Evolutionary conservation across 1,140 invertebrate genomes (phyloP).

Genomic region (Aricia agestis): DNA sequence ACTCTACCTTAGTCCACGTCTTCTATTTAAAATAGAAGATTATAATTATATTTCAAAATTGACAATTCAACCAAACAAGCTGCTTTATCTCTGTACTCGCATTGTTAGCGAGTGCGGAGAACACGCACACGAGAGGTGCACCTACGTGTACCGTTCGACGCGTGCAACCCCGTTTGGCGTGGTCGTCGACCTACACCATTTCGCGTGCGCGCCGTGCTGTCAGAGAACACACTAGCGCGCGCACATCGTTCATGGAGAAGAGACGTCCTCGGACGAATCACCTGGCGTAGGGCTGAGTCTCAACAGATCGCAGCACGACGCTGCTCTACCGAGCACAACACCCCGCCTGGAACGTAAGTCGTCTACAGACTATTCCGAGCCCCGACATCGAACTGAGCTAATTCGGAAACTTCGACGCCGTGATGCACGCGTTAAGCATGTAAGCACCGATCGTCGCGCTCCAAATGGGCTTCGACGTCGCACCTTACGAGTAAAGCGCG

Average conservation of each 20-base stretch:
- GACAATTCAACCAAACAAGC: too few relatives aligned
- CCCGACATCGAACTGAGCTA: conserved; percentile 77
- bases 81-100: too few relatives aligned
- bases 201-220: too few relatives aligned
- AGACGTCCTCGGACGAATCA: conserved; percentile 52
- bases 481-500: conserved; percentile 85
- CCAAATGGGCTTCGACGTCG: conserved; percentile 89
- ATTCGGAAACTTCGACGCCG: conserved; percentile 50
- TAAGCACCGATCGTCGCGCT: conserved; percentile 34
- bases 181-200: too few relatives aligned
- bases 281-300: conserved; percentile 75
- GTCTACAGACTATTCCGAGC: conserved; percentile 80
- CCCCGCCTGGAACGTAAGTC: conserved; percentile 78
- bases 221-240: too few relatives aligned
- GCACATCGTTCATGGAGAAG: not conserved
- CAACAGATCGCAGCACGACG: conserved; percentile 76
- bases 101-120: too few relatives aligned
- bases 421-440: conserved; percentile 22
- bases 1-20: too few relatives aligned
- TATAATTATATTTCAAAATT: too few relatives aligned
- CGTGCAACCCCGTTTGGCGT: too few relatives aligned
- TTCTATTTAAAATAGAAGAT: too few relatives aligned
- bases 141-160: too few relatives aligned
- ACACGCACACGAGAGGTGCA: too few relatives aligned
- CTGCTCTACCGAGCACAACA: conserved; percentile 80